Base-by-base conservation (phyloP, 2,113 vertebrate genomes). In the Pantherophis guttatus region DNA sequence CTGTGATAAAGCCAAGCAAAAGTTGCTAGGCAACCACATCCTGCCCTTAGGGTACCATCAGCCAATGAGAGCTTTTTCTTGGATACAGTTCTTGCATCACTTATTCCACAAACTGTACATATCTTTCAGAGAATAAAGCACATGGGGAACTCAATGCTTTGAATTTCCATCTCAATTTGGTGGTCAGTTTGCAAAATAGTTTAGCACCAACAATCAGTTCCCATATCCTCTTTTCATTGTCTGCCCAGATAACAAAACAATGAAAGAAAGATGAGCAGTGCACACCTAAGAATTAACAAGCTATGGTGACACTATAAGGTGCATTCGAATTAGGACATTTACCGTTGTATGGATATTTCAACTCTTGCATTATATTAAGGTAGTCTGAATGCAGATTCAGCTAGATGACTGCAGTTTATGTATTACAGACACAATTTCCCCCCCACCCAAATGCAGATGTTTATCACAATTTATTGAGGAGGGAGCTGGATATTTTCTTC, bases 11-110 rank as follows among this genome's bases (percentile, higher is more conserved):
- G 85, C 93, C 95, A 81, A 94, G 94, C 89, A 87, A 96, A 95
- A 91, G 96, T 97, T 97, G 96, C 96, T 95, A 96, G 95, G 97
- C 96, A 97, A 97, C 97, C 44, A 91, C 94, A 95, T 97, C 96
- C 95, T 96, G 95, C 97, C 96, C 96, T 96, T 94, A 86, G 95
- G 97, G 95, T 96, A 96, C 94, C 92, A 3, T 89, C 92, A 95
- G 95, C 96, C 91, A 57, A 93, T 92, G 95, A 96, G 92, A 95
- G 94, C 94, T 95, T 95, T 87, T 95, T 96, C 92, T 95, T 94
- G 96, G 95, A 96, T 96, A 94, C 93, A 95, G 95, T 95, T 96
- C 96, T 96, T 95, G 95, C 93, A 90, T 95, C 97, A 97, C 94
- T 87, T 96, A 94, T 96, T 96, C 94, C 91, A 92, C 53, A 93